phyloP scores from a whole-genome alignment of 2,888 invertebrate genomes.

The Eupithecia pulchellata region DNA sequence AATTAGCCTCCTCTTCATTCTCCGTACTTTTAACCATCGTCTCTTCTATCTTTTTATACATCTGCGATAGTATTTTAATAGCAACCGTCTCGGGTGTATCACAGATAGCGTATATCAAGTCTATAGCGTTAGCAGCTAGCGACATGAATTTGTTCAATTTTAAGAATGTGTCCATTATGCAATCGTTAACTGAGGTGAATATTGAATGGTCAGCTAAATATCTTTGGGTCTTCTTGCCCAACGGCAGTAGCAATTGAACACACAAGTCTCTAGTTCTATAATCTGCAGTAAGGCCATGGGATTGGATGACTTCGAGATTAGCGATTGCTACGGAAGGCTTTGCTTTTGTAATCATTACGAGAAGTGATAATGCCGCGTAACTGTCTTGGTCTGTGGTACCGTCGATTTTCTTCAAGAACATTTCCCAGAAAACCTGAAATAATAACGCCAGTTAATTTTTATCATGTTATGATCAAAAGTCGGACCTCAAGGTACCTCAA shows the following conservation, averaged over 20 bases:
- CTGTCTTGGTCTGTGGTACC: constrained; percentile 89
- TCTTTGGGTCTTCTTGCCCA: constrained; percentile 70
- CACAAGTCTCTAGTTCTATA: constrained; percentile 71
- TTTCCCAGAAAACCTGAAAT: constrained; percentile 92
- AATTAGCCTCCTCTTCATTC: constrained; percentile 64
- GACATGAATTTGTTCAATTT: constrained; percentile 79
- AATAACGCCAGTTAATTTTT: neutral
- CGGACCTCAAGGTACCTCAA: too few species aligned
- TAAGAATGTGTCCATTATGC: constrained; percentile 78
- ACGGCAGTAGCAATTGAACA: constrained; percentile 67
- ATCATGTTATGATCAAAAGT: too few species aligned
- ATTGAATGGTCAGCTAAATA: constrained; percentile 73
- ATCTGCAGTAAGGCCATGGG: constrained; percentile 88
- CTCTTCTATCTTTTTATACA: constrained; percentile 77
- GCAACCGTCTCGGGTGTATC: constrained; percentile 84
- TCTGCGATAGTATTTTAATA: constrained; percentile 77
- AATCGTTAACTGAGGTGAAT: constrained; percentile 68
- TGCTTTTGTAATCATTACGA: constrained; percentile 89
- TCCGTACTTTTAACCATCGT: constrained; percentile 65
- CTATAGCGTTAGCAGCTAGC: constrained; percentile 81
- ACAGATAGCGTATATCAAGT: constrained; percentile 84
- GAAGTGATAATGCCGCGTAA: constrained; percentile 89
- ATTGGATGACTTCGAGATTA: constrained; percentile 90
- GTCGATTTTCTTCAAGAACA: constrained; percentile 90
- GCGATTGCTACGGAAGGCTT: constrained; percentile 86